Percentiles rank a stretch among this genome's conserved stretches.
Evolutionary conservation across 2,797 vertebrate species (phyloP).

Genomic region (Rhyacichthys aspro): DNA sequence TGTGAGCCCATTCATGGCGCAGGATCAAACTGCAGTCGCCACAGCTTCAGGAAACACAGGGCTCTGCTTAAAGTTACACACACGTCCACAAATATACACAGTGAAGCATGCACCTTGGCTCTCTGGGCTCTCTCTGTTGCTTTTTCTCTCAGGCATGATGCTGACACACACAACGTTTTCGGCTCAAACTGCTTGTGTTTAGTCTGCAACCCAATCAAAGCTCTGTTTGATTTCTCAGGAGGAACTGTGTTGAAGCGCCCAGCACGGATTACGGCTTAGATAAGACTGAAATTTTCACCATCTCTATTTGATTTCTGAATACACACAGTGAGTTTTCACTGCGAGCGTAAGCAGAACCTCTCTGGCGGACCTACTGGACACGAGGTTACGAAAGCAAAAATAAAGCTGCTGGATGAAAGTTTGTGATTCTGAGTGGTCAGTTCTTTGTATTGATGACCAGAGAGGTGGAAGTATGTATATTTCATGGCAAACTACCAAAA

Average conservation of each 20-base stretch:
- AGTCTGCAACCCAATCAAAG: slow-evolving; percentile 60
- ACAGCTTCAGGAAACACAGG: slow-evolving; percentile 66
- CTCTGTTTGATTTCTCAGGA: slow-evolving; percentile 44
- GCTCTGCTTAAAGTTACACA: slow-evolving; percentile 52
- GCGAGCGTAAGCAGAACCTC: slow-evolving; percentile 42
- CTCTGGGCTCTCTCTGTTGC: slow-evolving; percentile 42
- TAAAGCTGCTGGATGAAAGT: slow-evolving; percentile 26
- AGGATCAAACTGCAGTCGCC: slow-evolving; percentile 68
- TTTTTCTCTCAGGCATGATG: slow-evolving; percentile 32
- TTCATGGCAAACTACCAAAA: no score
- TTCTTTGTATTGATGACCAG: slow-evolving; percentile 23
- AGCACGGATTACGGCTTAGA: slow-evolving; percentile 49
- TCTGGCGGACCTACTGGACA: slow-evolving; percentile 14
- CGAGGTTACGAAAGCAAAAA: slow-evolving; percentile 57
- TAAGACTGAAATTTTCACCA: slow-evolving; percentile 36
- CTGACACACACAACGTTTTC: slow-evolving; percentile 46
- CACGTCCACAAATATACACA: slow-evolving; percentile 47
- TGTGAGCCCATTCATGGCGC: slow-evolving; percentile 69
- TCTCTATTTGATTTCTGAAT: slow-evolving; percentile 30
- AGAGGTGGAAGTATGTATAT: slow-evolving; percentile 1
- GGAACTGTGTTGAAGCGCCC: slow-evolving; percentile 49
- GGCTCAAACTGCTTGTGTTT: slow-evolving; percentile 63
- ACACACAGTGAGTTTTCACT: slow-evolving; percentile 29
- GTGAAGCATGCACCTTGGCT: slow-evolving; percentile 34
- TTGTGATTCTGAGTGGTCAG: slow-evolving; percentile 5